phyloP scores from a whole-genome alignment of 2,113 vertebrate species.

The Siniperca chuatsi region DNA sequence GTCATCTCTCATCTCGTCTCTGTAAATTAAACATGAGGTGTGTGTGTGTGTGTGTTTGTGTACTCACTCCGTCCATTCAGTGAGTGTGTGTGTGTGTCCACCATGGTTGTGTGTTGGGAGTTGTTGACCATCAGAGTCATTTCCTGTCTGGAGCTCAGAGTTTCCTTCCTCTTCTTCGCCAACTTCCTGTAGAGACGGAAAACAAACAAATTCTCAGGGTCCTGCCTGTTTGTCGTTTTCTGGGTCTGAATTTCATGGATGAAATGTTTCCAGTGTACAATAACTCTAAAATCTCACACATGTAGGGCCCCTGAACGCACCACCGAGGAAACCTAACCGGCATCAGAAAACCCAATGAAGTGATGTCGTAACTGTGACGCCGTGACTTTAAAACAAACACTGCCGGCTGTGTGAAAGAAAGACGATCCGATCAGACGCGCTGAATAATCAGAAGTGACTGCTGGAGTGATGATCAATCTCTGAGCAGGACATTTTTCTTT shows the following conservation, averaged over 20 bases:
- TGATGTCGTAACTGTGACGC: no score
- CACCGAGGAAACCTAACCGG: neutral
- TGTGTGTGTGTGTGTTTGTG: neutral
- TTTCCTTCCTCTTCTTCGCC: slow-evolving; percentile 80
- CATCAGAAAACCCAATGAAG: no score
- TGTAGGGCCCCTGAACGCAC: neutral
- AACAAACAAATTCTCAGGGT: neutral
- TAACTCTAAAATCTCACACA: neutral
- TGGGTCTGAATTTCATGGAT: no score
- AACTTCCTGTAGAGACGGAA: slow-evolving; percentile 68
- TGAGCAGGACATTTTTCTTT: no score
- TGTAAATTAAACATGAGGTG: no score
- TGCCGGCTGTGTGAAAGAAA: no score
- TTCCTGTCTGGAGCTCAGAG: slow-evolving; percentile 79
- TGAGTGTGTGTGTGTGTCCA: slow-evolving; percentile 72
- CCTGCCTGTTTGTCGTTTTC: no score
- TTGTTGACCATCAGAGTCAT: slow-evolving; percentile 81
- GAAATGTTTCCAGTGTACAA: neutral
- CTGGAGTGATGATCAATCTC: no score
- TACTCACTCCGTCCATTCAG: slow-evolving; percentile 74
- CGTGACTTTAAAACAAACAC: no score
- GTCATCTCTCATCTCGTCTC: no score
- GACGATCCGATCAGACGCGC: no score
- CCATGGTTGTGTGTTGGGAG: slow-evolving; percentile 69
- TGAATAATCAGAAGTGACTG: no score